Evolutionary conservation across 2,888 invertebrate species (phyloP), one percentile per base, ranked within the genome.

Genomic region (Tillus elongatus): DNA sequence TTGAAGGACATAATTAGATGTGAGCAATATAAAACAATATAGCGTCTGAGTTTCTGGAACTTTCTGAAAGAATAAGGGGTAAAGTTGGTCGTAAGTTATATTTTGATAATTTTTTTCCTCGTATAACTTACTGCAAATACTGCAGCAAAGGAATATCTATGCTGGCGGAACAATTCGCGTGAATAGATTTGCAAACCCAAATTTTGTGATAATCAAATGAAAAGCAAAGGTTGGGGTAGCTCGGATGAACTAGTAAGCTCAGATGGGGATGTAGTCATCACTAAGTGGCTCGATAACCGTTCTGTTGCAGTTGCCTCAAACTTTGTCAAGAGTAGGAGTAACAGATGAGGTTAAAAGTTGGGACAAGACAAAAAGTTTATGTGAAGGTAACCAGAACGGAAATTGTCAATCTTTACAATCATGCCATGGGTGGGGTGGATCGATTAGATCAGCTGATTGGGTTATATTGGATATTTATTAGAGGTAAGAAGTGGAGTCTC

Each of bases 401-500:
- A 35, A 30, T 30, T 12, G 35, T 29, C n/a, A 6, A 11, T 12
- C 28, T 13, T 29, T 35, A 40, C 39, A 43, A 44, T 24, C 19
- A 11, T n/a, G 40, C 27, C 14, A 48, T 46, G 45, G 48, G 45
- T 29, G 48, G 43, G 13, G 45, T 46, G 26, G 44, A 48, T 35
- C 29, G 43, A 9, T 30, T 44, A 26, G 43, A 42, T 30, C 13
- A 40, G 11, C 37, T 43, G 34, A 48, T 46, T 15, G 41, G 44
- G 2, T 43, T 43, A 32, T 49, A 45, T 34, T 19, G 41, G 13
- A 46, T 48, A 41, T 30, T 42, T 10, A 42, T 42, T 30, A 42
- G 46, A 43, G 45, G 44, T 12, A 40, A 40, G 4, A 49, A 47
- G 30, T 47, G 49, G 47, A 49, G 44, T 16, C 33, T 49, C 2